Evolutionary conservation across 2,797 vertebrate species (phyloP), one percentile per base, ranked within the genome.

Genomic region (Sitta carolinensis): DNA sequence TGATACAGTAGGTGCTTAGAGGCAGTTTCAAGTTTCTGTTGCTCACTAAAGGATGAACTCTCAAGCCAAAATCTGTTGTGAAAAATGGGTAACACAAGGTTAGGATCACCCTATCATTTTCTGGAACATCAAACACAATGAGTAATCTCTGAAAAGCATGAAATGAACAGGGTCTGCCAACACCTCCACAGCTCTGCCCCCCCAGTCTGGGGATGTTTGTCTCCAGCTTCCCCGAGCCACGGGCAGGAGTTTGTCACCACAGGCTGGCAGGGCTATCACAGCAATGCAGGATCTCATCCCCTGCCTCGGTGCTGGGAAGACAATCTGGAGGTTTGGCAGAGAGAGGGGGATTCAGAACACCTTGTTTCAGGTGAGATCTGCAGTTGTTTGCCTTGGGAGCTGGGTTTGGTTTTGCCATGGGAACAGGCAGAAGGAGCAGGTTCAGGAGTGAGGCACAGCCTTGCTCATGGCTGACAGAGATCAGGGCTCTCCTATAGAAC

Each of bases 121-220:
- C 58, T 90, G 87, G 80, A 86, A 93, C 76, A 84, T 79, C 91
- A 91, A 81, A 93, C 87, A 84, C 76, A 58, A 68, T 62, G 74
- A 94, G 17, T 76, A 76, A 91, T 90, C 51, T 86, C 83, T 91
- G 69, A 86, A 84, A 88, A 76, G 45, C 66, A 84, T 29, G 63
- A 93, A 84, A 78, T 38, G 73, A 94, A 51, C 80, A 94, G 62
- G 51, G 61, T 74, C 88, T 95, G 86, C 81, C 93, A 95, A 40
- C 42, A 43, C 29, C 78, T 57, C 63, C 48, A 9, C 13, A 68
- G 51, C 63, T 94, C 89, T 89, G 74, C 63, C 86, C 58, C 77
- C 16, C 1, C 0, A 0, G 52, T 66, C 74, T 54, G 68, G 79
- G 20, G 1, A 59, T 13, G 47, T 90, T 74, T 57, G 50, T 62